Conservation (phyloP, 2,113 vertebrate genomes). For the Nettapus auritus region DNA sequence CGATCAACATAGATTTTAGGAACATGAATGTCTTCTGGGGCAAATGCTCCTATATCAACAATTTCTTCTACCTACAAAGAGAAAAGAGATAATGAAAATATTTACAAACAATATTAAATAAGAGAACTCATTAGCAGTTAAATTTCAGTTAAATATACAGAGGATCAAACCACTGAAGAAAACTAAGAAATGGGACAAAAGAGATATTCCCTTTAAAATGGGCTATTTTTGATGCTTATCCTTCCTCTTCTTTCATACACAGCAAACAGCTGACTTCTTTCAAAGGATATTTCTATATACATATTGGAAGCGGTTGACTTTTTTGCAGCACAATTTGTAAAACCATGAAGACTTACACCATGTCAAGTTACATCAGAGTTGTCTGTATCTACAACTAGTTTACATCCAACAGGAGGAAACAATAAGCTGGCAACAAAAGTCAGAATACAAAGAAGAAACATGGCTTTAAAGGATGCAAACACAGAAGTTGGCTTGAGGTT, state of each 20-base stretch:
- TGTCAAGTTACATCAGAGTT: neutral
- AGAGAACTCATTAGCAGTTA: neutral
- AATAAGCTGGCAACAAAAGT: neutral
- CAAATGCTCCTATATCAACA: slow-evolving; percentile 92
- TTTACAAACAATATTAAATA: neutral
- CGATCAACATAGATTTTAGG: slow-evolving; percentile 96
- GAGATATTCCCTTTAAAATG: neutral
- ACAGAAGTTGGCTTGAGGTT: neutral
- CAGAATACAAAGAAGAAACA: slow-evolving; percentile 14
- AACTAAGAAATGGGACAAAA: neutral
- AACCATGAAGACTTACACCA: neutral
- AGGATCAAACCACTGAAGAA: neutral
- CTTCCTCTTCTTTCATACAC: neutral
- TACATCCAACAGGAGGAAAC: neutral
- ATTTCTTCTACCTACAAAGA: slow-evolving; percentile 93
- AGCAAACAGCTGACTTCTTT: neutral
- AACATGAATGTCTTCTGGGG: slow-evolving; percentile 94
- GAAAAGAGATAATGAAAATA: neutral
- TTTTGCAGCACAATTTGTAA: neutral
- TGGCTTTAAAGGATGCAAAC: neutral
- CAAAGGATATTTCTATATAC: neutral
- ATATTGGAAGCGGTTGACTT: neutral
- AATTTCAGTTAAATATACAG: neutral
- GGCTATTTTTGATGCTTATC: neutral
- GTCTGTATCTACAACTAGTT: neutral